Percentiles rank a stretch among this genome's conserved stretches.
These are phyloP conservation scores for Trichopoda pennipes DNA, from an alignment of 2,888 invertebrate genomes.

Conservation along the genomic window DNA sequence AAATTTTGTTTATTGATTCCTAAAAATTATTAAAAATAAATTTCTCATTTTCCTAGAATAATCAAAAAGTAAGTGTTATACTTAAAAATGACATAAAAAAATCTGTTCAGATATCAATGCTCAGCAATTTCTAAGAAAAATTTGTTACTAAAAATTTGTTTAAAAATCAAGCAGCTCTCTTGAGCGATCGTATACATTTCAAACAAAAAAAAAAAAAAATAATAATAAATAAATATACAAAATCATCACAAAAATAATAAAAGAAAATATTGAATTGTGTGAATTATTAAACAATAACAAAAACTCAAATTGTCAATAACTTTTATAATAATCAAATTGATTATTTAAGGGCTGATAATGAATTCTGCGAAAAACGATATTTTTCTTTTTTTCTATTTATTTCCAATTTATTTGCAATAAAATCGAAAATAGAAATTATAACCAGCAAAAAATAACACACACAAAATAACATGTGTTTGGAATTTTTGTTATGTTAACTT, in stretches of 20 bases:
- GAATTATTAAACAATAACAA: not conserved
- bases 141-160: too few relatives aligned
- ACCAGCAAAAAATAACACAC: too few relatives aligned
- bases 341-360: conserved; percentile 46
- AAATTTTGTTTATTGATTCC: too few relatives aligned
- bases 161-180: not conserved
- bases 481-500: conserved; percentile 12
- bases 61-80: conserved; percentile 6
- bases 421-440: conserved; percentile 1
- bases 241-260: not conserved
- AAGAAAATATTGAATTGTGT: conserved; percentile 1
- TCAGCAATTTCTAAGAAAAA: conserved; percentile 6
- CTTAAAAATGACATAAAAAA: not conserved
- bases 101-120: not conserved
- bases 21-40: not conserved
- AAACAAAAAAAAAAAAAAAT: not conserved
- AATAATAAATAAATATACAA: not conserved
- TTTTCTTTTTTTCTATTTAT: conserved; percentile 16
- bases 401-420: conserved; percentile 6
- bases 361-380: conserved; percentile 31
- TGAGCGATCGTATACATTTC: conserved; percentile 13
- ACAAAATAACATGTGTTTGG: conserved; percentile 55
- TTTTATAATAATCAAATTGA: conserved; percentile 12
- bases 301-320: not conserved
- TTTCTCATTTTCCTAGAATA: not conserved